A percentile compares a stretch with the other conserved stretches of the same genome.
Evolutionary conservation across 30 jellyfish, hydroid and myxozoan species (phyloP).

Genomic region (Aurelia aurita): DNA sequence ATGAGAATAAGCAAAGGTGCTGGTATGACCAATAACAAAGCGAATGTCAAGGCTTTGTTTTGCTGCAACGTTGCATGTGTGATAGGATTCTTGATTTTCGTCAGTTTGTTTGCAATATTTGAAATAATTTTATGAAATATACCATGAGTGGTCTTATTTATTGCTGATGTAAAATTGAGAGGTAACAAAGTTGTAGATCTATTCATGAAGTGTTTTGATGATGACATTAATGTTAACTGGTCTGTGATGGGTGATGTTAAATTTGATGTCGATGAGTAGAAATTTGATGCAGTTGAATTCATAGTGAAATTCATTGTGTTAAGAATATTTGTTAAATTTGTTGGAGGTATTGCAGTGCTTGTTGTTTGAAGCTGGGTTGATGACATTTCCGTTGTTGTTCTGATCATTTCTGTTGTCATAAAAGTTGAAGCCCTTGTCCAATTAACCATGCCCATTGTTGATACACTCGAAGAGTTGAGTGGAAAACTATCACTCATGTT

Average conservation of each 20-base stretch:
- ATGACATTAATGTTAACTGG: no score
- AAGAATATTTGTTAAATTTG: not conserved
- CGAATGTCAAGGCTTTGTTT: conserved; percentile 82
- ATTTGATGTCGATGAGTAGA: not conserved
- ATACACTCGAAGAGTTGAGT: not conserved
- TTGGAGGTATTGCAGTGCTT: not conserved
- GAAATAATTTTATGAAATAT: conserved; percentile 1
- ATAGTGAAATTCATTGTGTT: not conserved
- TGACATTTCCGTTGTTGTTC: not conserved
- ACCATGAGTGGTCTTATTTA: not conserved
- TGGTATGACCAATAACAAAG: conserved; percentile 72
- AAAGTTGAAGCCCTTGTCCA: not conserved
- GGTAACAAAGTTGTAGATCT: not conserved
- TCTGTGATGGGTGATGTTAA: not conserved
- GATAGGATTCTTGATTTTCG: conserved; percentile 72
- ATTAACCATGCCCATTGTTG: no score
- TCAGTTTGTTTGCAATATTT: conserved; percentile 6
- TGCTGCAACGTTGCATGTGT: conserved; percentile 65
- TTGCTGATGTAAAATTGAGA: not conserved
- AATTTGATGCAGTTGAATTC: not conserved
- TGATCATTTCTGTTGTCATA: no score
- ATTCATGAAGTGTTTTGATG: not conserved
- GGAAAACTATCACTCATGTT: conserved; percentile 28
- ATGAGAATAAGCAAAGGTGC: conserved; percentile 75
- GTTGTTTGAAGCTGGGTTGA: not conserved